Evolutionary conservation across 1,140 invertebrate genomes (phyloP), one percentile per base, ranked within the genome.

Genomic region (Drosophila navojoa): DNA sequence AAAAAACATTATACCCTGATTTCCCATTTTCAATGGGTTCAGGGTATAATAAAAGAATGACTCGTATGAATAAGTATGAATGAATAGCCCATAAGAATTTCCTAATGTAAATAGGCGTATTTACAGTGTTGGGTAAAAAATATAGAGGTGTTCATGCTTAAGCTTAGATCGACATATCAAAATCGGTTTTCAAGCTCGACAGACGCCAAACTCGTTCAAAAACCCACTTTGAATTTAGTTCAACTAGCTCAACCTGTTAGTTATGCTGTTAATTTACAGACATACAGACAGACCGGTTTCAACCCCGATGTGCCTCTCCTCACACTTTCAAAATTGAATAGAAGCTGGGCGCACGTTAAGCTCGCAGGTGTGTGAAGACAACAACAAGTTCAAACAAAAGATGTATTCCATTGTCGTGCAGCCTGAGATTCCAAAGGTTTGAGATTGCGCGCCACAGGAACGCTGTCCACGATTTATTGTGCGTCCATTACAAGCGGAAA

Each of bases 401-500:
- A 72, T 79, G 73, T 72, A 78, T 84, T 85, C 74, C 73, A 59
- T 44, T 85, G 66, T 76, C 75, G 70, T 81, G 78, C 82, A 63
- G 75, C 75, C 45, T 16, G 54, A 60, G 64, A 62, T 69, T 49
- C 55, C 54, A 29, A 29, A 44, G 62, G 63, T 16, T 70, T 68
- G 47, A 38, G 54, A 54, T 61, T 66, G 66, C 35, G 54, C 66
- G 67, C 52, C 40, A 27, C 73, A 57, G 82, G 89, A 87, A 84
- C 60, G 72, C 70, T 87, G 64, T 85, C 84, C 79, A 89, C 76
- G 84, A 87, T 87, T 87, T 87, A 87, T 89, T 76, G 84, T 89
- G 79, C 84, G 79, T 89, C 84, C 84, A 87, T 89, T 87, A 89
- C 84, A 87, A 87, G 84, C 84, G 84, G 84, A 87, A 87, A 87